Evolutionary conservation across 2,888 invertebrate genomes (phyloP).

Genomic region (Stratiomys singularior): DNA sequence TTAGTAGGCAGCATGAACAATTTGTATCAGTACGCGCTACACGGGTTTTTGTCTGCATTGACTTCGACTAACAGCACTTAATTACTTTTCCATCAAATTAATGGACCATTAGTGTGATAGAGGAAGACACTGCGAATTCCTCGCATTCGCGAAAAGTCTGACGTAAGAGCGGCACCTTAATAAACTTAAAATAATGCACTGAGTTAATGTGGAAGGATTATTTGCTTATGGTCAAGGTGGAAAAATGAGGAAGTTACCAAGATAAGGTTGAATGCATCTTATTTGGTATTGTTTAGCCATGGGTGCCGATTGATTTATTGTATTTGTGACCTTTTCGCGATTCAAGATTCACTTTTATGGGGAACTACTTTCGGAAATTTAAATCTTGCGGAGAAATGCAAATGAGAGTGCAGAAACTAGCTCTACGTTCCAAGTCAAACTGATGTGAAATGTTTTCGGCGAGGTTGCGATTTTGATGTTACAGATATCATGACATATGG

Average conservation of each 20-base stretch:
- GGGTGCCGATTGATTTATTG: not conserved
- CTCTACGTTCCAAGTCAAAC: too few relatives aligned
- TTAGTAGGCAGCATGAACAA: too few relatives aligned
- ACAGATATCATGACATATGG: too few relatives aligned
- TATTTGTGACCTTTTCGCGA: not conserved
- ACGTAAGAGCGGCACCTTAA: not conserved
- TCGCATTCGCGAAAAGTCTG: not conserved
- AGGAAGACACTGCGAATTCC: not conserved
- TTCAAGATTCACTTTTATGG: too few relatives aligned
- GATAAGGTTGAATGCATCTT: not conserved
- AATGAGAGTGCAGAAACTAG: too few relatives aligned
- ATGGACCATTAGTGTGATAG: not conserved
- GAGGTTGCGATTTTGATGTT: too few relatives aligned
- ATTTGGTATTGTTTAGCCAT: not conserved
- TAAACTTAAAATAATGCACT: not conserved
- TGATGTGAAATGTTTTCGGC: too few relatives aligned
- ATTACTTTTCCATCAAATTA: not conserved
- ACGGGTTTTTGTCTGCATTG: too few relatives aligned
- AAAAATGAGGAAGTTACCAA: not conserved
- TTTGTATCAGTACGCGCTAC: too few relatives aligned
- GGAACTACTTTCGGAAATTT: too few relatives aligned
- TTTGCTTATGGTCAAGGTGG: constrained; percentile 2
- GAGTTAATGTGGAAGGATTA: not conserved
- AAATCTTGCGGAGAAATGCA: too few relatives aligned
- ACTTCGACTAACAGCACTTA: not conserved